Base-by-base conservation (phyloP, 1,140 invertebrate species). In the Druon quercuslanigerum region DNA sequence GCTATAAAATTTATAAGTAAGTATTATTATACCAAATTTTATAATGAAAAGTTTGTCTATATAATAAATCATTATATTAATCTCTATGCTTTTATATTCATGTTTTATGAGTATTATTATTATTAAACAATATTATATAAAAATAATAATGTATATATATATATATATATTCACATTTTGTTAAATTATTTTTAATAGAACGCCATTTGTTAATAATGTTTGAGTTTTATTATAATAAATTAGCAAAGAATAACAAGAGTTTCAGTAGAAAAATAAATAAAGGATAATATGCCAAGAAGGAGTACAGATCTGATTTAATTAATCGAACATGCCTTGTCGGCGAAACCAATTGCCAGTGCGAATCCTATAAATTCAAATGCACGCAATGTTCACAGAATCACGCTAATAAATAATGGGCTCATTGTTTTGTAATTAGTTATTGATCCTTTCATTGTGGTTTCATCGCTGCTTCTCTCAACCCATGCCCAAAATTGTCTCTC, bases 381-480 rank as follows among this genome's bases (percentile, higher is more conserved):
- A 66, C 57, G 57, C 40, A 66, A 66, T 66, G 57, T 66, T 66
- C 57, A 20, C 20, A 33, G 20, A 66, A 66, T 40, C 57, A 25
- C 11, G 57, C 57, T 66, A 33, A 66, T 66, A 66, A 66, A 66
- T 66, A 66, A 66, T 66, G 57, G 20, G 25, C 40, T 25, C 57
- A 66, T 66, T 66, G 25, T 66, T 66, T 33, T 25, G 25, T 66
- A 66, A 13, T 5, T 19, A 60, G 57, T 3, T 20, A 66, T 66
- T 66, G 57, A 25, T 66, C 16, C 13, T 66, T 33, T 33, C 40
- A 66, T 25, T 20, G 57, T 60, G 16, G 56, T 60, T 60, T 60
- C 20, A 19, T 60, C 56, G 56, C 56, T 60, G 19, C 13, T 33
- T 40, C 12, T 9, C 57, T 66, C 25, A 40, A 66, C 25, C 13